phyloP scores from a whole-genome alignment of 2,113 vertebrate genomes.

The Pelmatolapia mariae region DNA sequence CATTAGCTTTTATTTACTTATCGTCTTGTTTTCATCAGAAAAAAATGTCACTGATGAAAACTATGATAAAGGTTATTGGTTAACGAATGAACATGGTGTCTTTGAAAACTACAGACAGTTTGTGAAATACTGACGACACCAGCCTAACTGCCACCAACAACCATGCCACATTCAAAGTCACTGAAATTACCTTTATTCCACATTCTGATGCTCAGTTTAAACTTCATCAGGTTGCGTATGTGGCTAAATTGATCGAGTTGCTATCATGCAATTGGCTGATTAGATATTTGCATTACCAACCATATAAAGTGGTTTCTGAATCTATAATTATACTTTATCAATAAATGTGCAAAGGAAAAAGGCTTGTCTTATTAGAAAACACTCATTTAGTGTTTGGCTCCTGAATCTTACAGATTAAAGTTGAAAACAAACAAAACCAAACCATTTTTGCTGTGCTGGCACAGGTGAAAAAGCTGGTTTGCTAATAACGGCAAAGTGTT shows the following conservation, averaged over 20 bases:
- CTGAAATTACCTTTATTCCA: background rate
- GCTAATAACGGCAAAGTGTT: background rate
- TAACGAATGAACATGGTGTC: background rate
- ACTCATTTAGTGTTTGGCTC: background rate
- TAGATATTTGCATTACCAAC: background rate
- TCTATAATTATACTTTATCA: background rate
- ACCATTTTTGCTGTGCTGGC: background rate
- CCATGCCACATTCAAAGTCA: background rate
- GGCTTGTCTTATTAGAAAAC: background rate
- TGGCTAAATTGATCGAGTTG: background rate
- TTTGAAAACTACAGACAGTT: background rate
- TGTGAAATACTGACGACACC: background rate
- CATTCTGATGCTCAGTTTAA: background rate
- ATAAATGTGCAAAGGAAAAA: background rate
- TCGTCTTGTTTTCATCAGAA: background rate
- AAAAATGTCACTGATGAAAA: background rate
- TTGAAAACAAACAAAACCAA: background rate
- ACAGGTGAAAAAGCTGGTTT: background rate
- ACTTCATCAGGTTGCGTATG: background rate
- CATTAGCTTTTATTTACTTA: background rate
- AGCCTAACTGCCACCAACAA: background rate
- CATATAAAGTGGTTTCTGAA: background rate
- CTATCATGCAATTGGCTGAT: background rate
- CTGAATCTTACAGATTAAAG: constrained; percentile 3
- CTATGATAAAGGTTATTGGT: background rate